Percentiles rank a stretch among this genome's conserved stretches.
These are phyloP conservation scores for Dissostichus mawsoni DNA, from an alignment of 2,113 vertebrate genomes.

Conservation along the genomic window DNA sequence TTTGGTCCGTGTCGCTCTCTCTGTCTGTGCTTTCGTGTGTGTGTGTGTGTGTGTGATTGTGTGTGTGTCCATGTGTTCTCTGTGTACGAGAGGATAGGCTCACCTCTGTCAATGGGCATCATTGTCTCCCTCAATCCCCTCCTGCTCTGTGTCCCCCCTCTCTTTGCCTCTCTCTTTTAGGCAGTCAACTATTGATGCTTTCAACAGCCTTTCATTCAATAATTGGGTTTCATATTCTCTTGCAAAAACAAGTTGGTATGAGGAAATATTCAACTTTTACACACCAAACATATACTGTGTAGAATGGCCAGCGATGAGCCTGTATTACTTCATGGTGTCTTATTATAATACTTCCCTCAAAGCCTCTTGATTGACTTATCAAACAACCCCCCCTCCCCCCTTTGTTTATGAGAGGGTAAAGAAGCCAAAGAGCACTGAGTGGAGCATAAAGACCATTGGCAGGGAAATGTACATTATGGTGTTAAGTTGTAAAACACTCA, in stretches of 20 bases:
- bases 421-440: neutral
- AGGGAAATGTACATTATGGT: neutral
- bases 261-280: neutral
- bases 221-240: neutral
- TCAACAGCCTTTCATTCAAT: constrained; percentile 1
- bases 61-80: constrained; percentile 24
- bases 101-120: constrained; percentile 49
- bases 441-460: neutral
- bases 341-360: neutral
- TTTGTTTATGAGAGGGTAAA: neutral
- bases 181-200: neutral
- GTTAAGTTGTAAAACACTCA: neutral
- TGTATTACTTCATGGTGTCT: neutral
- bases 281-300: neutral
- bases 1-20: constrained; percentile 6
- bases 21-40: constrained; percentile 16
- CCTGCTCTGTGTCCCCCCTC: constrained; percentile 5
- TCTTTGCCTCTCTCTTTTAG: constrained; percentile 1
- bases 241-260: neutral
- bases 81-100: constrained; percentile 26
- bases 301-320: neutral
- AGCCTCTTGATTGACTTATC: neutral
- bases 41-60: constrained; percentile 14
- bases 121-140: constrained; percentile 33
- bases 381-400: neutral